These are phyloP conservation scores for Mormyrus hasselquistii DNA, from an alignment of 2,797 vertebrate genomes.

Conservation along the genomic window DNA sequence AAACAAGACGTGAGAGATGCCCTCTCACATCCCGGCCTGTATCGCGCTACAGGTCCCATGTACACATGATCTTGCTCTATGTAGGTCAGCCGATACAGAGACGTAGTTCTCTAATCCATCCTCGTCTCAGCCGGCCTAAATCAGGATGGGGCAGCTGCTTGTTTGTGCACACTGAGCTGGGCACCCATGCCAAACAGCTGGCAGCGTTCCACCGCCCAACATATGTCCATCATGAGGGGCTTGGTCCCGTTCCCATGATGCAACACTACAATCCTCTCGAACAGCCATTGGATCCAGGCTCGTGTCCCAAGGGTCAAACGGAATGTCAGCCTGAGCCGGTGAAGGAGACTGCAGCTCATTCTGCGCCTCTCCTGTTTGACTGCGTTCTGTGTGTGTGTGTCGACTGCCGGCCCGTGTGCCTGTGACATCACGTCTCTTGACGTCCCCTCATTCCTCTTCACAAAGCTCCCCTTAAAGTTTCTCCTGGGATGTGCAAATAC, in stretches of 20 bases:
- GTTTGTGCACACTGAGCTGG: neutral
- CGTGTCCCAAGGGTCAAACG: neutral
- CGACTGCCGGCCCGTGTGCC: neutral
- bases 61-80: neutral
- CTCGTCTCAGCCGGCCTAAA: neutral
- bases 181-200: neutral
- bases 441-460: neutral
- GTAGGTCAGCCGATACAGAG: neutral
- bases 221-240: neutral
- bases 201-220: neutral
- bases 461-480: neutral
- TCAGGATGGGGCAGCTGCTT: neutral
- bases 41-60: neutral
- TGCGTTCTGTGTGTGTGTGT: neutral
- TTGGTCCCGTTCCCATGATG: neutral
- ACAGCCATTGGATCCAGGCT: neutral
- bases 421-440: neutral
- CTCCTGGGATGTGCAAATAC: neutral
- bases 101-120: neutral
- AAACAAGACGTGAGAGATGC: slow-evolving; percentile 6
- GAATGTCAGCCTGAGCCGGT: neutral
- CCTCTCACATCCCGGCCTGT: neutral
- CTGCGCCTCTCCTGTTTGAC: neutral
- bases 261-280: neutral
- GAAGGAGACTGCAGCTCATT: neutral